These are phyloP conservation scores for Cichlasoma orientale DNA, from an alignment of 2,797 vertebrate species.

Conservation along the genomic window DNA sequence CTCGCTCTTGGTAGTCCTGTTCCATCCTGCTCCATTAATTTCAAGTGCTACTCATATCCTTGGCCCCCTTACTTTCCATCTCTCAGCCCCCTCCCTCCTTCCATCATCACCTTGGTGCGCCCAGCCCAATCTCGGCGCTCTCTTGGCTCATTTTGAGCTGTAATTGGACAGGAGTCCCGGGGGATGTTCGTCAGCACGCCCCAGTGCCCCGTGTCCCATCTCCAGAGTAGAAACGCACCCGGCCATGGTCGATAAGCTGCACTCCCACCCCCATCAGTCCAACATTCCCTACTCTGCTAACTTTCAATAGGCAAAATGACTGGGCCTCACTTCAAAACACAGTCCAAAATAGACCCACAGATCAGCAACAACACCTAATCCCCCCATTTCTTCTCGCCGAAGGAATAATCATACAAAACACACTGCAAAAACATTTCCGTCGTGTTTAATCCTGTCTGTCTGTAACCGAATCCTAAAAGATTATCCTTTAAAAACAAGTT, in stretches of 20 bases:
- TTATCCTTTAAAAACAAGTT: neutral
- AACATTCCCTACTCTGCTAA: conserved; percentile 36
- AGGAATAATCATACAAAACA: neutral
- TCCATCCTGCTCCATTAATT: conserved; percentile 75
- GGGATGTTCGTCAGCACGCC: conserved; percentile 70
- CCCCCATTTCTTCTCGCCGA: neutral
- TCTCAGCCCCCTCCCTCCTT: conserved; percentile 26
- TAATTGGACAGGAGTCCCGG: conserved; percentile 76
- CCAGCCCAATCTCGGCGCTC: conserved; percentile 68
- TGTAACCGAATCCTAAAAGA: neutral
- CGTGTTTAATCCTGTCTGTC: neutral
- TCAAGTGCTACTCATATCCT: conserved; percentile 70
- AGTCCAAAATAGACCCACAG: neutral
- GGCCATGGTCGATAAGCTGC: conserved; percentile 65
- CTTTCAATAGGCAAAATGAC: conserved; percentile 42
- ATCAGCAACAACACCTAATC: neutral
- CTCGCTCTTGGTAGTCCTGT: conserved; percentile 37
- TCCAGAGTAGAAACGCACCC: conserved; percentile 56
- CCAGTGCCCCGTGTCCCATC: conserved; percentile 57
- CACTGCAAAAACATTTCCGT: neutral
- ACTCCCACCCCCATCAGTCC: conserved; percentile 29
- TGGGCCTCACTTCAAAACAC: conserved; percentile 16
- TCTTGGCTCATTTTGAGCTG: conserved; percentile 77
- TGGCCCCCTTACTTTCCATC: conserved; percentile 41
- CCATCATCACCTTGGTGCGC: conserved; percentile 58